A percentile compares a stretch with the other conserved stretches of the same genome.
These are phyloP conservation scores for Lithophane semibrunnea DNA, from an alignment of 2,888 invertebrate genomes.

Conservation along the genomic window DNA sequence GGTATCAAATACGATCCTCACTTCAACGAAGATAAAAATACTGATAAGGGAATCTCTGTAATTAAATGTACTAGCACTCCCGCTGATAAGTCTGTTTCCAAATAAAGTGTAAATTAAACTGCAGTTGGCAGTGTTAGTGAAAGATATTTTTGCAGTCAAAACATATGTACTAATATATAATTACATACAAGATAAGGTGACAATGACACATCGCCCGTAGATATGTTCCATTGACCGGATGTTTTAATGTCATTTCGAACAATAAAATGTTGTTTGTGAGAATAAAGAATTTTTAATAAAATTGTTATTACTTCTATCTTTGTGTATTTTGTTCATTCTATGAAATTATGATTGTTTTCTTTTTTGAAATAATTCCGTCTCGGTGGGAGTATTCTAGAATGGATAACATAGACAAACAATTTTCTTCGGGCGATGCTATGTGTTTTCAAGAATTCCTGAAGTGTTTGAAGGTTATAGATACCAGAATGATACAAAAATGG, in stretches of 20 bases:
- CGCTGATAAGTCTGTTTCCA: constrained; percentile 78
- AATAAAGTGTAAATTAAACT: constrained; percentile 82
- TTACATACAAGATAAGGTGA: constrained; percentile 82
- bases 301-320: constrained; percentile 11
- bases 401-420: background rate
- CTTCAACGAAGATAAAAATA: constrained; percentile 68
- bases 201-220: constrained; percentile 86
- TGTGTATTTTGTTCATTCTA: constrained; percentile 14
- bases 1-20: constrained; percentile 61
- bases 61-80: constrained; percentile 74
- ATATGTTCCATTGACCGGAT: constrained; percentile 79
- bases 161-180: constrained; percentile 80
- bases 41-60: constrained; percentile 75
- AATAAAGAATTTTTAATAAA: constrained; percentile 35
- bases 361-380: background rate
- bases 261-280: constrained; percentile 50
- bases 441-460: background rate
- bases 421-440: background rate
- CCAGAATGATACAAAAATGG: background rate
- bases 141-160: constrained; percentile 77
- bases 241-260: constrained; percentile 67
- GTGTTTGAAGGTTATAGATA: constrained; percentile 5
- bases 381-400: background rate
- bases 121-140: constrained; percentile 73
- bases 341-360: background rate